Conservation (phyloP, 2,888 invertebrate genomes). For the Trichopoda pennipes region DNA sequence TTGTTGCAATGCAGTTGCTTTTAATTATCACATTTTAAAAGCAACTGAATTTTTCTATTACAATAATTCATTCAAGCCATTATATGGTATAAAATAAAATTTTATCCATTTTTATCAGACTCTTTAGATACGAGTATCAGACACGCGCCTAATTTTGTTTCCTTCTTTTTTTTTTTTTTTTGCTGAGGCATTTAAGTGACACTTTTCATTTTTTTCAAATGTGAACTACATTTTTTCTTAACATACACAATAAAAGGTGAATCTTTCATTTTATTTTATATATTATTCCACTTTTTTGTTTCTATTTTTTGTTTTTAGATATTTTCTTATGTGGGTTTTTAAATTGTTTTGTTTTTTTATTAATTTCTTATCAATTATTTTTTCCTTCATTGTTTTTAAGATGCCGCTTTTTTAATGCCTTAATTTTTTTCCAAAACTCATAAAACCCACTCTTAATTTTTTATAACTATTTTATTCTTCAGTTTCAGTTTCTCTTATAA, state of each 20-base stretch:
- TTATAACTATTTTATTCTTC: constrained; percentile 24
- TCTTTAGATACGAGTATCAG: constrained; percentile 64
- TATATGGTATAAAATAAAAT: constrained; percentile 34
- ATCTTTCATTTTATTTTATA: constrained; percentile 23
- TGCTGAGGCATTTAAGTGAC: constrained; percentile 51
- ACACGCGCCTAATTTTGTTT: constrained; percentile 67
- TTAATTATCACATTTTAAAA: background rate
- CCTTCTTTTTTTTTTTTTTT: too few species aligned
- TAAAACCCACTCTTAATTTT: constrained; percentile 45
- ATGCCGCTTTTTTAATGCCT: constrained; percentile 47
- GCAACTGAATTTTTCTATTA: background rate
- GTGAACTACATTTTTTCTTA: background rate
- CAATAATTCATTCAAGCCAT: constrained; percentile 1
- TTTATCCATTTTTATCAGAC: constrained; percentile 50
- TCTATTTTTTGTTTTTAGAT: constrained; percentile 6
- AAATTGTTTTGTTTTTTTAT: constrained; percentile 45
- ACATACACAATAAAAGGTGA: constrained; percentile 39
- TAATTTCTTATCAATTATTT: constrained; percentile 61
- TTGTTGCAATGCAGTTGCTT: constrained; percentile 8
- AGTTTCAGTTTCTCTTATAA: constrained; percentile 31
- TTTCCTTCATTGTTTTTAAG: constrained; percentile 43
- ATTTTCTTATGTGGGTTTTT: constrained; percentile 44
- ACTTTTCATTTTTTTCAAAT: constrained; percentile 51
- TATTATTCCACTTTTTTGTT: background rate
- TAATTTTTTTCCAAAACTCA: constrained; percentile 40